These are phyloP conservation scores for Otocyon megalotis DNA, from an alignment of 2,113 vertebrate genomes.

Conservation along the genomic window DNA sequence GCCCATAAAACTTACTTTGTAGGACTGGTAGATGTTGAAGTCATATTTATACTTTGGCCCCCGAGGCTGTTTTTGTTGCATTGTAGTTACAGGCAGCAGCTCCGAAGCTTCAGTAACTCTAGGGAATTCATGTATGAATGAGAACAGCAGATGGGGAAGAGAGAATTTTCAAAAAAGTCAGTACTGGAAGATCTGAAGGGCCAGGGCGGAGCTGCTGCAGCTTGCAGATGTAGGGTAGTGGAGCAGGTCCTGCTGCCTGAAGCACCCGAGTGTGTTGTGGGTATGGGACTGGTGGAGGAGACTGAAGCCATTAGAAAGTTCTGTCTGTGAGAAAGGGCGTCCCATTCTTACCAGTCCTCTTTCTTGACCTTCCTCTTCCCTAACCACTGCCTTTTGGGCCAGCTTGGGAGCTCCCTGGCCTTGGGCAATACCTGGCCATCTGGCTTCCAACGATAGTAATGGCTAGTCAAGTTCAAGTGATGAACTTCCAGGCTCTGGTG, in stretches of 20 bases:
- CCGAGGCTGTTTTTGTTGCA: constrained; percentile 58
- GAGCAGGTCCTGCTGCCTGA: not conserved
- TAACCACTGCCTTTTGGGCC: not conserved
- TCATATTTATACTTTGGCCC: constrained; percentile 54
- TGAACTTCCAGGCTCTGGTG: constrained; percentile 70
- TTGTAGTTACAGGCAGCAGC: constrained; percentile 68
- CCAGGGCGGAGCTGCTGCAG: constrained; percentile 51
- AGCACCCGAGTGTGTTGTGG: not conserved
- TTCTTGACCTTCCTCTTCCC: not conserved
- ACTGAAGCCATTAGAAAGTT: not conserved
- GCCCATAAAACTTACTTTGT: constrained; percentile 66
- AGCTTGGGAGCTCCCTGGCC: constrained; percentile 33
- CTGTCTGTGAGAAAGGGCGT: constrained; percentile 33
- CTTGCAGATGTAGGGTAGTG: not conserved
- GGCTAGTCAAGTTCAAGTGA: constrained; percentile 64
- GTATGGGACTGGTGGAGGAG: not conserved
- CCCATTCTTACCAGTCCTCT: not conserved
- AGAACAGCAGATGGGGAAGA: not conserved
- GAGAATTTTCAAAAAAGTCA: not conserved
- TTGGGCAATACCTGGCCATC: constrained; percentile 14
- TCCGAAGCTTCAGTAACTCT: constrained; percentile 44
- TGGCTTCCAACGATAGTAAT: not conserved
- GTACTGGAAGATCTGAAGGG: constrained; percentile 48
- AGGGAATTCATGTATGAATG: constrained; percentile 67
- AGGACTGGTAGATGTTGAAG: constrained; percentile 67